Percentiles rank a stretch among this genome's conserved stretches.
Evolutionary conservation across 2,797 vertebrate genomes (phyloP).

Genomic region (Chaunax sp.): DNA sequence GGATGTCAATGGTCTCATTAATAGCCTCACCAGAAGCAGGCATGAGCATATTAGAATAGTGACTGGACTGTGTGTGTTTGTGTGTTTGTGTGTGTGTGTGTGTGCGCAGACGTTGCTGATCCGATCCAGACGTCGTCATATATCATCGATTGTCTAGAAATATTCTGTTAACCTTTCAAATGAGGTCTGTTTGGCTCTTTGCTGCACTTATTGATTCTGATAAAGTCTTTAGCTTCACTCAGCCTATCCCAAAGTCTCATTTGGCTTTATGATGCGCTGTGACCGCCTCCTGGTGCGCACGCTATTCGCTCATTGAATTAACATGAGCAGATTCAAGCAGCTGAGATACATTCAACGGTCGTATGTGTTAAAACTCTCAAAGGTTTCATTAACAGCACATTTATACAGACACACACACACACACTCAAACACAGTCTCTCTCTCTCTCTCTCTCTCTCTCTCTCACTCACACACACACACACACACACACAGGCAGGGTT

Average conservation of each 20-base stretch:
- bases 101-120: not conserved
- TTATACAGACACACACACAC: conserved; percentile 3
- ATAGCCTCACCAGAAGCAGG: conserved; percentile 14
- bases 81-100: conserved; percentile 11
- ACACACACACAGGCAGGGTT: conserved; percentile 29
- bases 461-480: conserved; percentile 35
- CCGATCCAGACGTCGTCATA: conserved; percentile 38
- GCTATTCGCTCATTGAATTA: conserved; percentile 68
- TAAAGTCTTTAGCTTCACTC: conserved; percentile 59
- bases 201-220: conserved; percentile 66
- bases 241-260: conserved; percentile 64
- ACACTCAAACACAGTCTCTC: conserved; percentile 18
- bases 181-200: conserved; percentile 38
- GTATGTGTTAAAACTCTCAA: conserved; percentile 38
- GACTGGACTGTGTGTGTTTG: conserved; percentile 13
- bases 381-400: conserved; percentile 46
- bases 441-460: no score
- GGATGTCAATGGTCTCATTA: conserved; percentile 48
- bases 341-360: conserved; percentile 55
- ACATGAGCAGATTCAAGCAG: conserved; percentile 58
- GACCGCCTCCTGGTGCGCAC: conserved; percentile 53
- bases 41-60: conserved; percentile 9
- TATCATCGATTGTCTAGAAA: conserved; percentile 38
- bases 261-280: conserved; percentile 61
- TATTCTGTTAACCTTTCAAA: conserved; percentile 46